Conservation (phyloP, 2,888 invertebrate genomes). For the Ormyrus labotus region DNA sequence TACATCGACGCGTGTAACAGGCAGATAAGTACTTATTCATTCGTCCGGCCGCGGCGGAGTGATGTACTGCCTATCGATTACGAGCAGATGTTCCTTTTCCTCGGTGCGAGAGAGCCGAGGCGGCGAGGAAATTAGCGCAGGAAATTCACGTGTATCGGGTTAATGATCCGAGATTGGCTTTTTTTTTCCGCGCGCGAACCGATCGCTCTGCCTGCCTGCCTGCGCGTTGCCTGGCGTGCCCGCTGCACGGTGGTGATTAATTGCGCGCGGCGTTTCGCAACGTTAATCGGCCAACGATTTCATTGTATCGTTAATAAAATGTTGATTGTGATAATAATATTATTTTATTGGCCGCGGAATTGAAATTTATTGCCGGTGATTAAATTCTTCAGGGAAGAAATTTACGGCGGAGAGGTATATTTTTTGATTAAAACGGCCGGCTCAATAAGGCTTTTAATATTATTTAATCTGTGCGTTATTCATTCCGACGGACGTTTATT, state of each 20-base stretch:
- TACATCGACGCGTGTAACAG: slow-evolving; percentile 18
- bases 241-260: neutral
- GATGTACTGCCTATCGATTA: slow-evolving; percentile 40
- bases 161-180: slow-evolving; percentile 29
- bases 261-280: neutral
- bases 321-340: neutral
- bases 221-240: too few species aligned
- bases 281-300: neutral
- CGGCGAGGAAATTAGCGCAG: slow-evolving; percentile 21
- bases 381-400: neutral
- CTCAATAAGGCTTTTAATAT: neutral
- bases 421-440: slow-evolving; percentile 15
- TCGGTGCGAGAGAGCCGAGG: neutral
- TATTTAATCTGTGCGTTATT: slow-evolving; percentile 20
- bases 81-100: slow-evolving; percentile 31
- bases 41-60: neutral
- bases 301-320: slow-evolving; percentile 20
- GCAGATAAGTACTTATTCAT: neutral
- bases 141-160: slow-evolving; percentile 1
- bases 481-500: slow-evolving; percentile 26
- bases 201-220: neutral
- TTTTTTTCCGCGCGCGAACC: neutral
- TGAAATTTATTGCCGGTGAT: slow-evolving; percentile 19
- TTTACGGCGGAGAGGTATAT: neutral
- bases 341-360: slow-evolving; percentile 11